phyloP scores from a whole-genome alignment of 2,113 vertebrate species.

The Vanacampus margaritifer region DNA sequence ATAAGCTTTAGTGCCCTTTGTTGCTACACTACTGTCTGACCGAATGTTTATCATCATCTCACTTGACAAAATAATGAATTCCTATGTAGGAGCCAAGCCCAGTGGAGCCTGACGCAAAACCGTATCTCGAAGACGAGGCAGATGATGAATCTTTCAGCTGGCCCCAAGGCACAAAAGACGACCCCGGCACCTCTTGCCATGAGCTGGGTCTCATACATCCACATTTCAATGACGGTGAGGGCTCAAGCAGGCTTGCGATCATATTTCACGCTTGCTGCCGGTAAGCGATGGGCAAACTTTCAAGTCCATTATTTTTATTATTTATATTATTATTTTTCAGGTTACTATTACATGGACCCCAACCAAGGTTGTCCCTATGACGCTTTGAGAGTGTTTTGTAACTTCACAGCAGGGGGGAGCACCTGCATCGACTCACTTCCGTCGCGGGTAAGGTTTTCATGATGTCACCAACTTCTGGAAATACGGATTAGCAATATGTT shows the following conservation, averaged over 20 bases:
- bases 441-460: constrained; percentile 52
- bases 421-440: constrained; percentile 69
- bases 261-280: background rate
- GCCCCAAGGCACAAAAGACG: constrained; percentile 60
- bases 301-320: constrained; percentile 14
- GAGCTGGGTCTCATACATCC: constrained; percentile 66
- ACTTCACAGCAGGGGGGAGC: constrained; percentile 73
- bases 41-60: background rate
- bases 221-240: constrained; percentile 66
- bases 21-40: background rate
- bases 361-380: constrained; percentile 75
- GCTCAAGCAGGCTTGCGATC: background rate
- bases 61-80: constrained; percentile 7
- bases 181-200: constrained; percentile 70
- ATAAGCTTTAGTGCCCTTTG: constrained; percentile 11
- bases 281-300: background rate
- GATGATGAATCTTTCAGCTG: constrained; percentile 29
- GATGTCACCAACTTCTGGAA: background rate
- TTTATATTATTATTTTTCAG: too few species aligned
- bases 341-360: constrained; percentile 74
- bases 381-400: constrained; percentile 72
- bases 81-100: constrained; percentile 18
- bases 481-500: too few species aligned
- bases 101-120: constrained; percentile 14
- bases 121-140: constrained; percentile 26